These are phyloP conservation scores for Chionomys nivalis DNA, from an alignment of 2,113 vertebrate genomes.

Conservation along the genomic window DNA sequence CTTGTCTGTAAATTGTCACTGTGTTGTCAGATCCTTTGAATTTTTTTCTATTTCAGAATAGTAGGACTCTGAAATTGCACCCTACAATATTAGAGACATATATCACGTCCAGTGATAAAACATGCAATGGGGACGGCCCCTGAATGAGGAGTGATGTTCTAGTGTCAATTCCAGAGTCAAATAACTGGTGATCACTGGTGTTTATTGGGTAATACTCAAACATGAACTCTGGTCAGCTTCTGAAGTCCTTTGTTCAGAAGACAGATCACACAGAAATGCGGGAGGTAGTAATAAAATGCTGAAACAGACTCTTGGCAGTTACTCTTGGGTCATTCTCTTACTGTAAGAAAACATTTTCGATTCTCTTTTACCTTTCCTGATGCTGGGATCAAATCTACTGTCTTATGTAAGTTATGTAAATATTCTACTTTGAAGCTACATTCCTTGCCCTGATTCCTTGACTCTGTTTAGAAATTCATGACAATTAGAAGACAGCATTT, in stretches of 20 bases:
- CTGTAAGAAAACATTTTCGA: neutral
- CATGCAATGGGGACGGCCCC: neutral
- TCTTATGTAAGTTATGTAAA: neutral
- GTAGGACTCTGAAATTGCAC: neutral
- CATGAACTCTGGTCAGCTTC: neutral
- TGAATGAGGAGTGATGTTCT: neutral
- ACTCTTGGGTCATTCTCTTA: neutral
- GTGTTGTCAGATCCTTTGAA: neutral
- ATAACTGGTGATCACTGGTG: neutral
- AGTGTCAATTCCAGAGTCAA: neutral
- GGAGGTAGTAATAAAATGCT: neutral
- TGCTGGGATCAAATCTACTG: neutral
- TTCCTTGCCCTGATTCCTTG: neutral
- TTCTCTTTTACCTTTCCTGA: neutral
- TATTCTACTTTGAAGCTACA: neutral
- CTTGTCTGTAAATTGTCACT: neutral
- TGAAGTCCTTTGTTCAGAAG: neutral
- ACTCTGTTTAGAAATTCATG: neutral
- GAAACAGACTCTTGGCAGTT: neutral
- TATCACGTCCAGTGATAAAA: neutral
- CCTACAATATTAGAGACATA: neutral
- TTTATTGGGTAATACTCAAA: neutral
- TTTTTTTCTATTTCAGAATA: neutral
- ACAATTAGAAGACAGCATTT: neutral
- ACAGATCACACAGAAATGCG: neutral